phyloP scores from a whole-genome alignment of 2,113 vertebrate genomes.

The Corythornis cristatus region DNA sequence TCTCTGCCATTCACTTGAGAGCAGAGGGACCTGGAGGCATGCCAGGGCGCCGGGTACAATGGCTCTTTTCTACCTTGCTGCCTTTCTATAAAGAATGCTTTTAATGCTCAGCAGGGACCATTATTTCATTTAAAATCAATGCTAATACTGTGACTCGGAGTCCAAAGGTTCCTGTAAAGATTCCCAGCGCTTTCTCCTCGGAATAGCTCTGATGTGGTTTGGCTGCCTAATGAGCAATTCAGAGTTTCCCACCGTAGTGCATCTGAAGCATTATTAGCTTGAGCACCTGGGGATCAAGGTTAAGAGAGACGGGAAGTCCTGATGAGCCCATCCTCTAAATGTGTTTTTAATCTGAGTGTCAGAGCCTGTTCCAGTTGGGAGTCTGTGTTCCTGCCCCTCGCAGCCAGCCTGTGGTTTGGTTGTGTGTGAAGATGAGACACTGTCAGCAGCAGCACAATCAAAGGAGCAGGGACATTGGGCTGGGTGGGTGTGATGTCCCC shows the following conservation, averaged over 20 bases:
- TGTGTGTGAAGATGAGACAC: not conserved
- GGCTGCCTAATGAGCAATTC: conserved; percentile 66
- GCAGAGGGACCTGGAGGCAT: conserved; percentile 51
- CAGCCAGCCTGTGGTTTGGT: not conserved
- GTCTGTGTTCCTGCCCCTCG: not conserved
- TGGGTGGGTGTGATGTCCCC: not conserved
- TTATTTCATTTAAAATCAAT: conserved; percentile 72
- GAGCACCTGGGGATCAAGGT: conserved; percentile 47
- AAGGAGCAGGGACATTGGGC: not conserved
- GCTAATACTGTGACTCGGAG: conserved; percentile 67
- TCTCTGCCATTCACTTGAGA: conserved; percentile 36
- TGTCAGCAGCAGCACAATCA: not conserved
- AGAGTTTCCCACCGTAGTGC: conserved; percentile 47
- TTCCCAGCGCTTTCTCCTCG: conserved; percentile 49
- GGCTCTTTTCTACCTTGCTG: conserved; percentile 64
- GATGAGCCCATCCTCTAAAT: conserved; percentile 51
- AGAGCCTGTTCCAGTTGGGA: not conserved
- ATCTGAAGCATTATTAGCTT: conserved; percentile 43
- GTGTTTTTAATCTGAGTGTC: conserved; percentile 35
- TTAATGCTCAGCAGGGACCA: conserved; percentile 61
- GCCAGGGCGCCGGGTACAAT: conserved; percentile 53
- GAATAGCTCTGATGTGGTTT: conserved; percentile 65
- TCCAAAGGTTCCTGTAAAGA: conserved; percentile 69
- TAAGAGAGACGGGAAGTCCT: conserved; percentile 47
- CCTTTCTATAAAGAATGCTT: conserved; percentile 68